These are phyloP conservation scores for Dendroctonus ponderosae DNA, from an alignment of 1,140 invertebrate genomes.

Conservation along the genomic window DNA sequence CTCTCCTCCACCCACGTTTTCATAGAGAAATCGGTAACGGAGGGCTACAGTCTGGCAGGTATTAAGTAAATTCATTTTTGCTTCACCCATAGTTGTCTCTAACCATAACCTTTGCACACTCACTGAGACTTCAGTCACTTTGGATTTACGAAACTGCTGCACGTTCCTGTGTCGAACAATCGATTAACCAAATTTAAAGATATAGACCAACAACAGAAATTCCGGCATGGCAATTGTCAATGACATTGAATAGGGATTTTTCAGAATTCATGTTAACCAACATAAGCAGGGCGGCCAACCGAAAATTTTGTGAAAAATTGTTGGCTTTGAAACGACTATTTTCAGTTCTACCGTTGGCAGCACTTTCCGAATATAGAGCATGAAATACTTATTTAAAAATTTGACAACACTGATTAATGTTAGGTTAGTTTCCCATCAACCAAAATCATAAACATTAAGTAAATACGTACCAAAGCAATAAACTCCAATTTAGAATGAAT, in stretches of 20 bases:
- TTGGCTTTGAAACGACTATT: not conserved
- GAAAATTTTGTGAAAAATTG: no score
- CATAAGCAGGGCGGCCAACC: not conserved
- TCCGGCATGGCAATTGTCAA: conserved; percentile 41
- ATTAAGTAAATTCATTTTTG: conserved; percentile 34
- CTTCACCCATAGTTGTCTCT: conserved; percentile 42
- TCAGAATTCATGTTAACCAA: conserved; percentile 12
- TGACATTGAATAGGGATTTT: conserved; percentile 14
- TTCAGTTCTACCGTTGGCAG: not conserved
- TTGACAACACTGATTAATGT: not conserved
- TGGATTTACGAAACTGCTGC: not conserved
- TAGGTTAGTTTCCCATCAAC: not conserved
- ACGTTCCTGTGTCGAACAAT: not conserved
- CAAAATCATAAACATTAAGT: not conserved
- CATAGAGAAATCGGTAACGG: conserved; percentile 46
- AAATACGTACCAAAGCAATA: conserved; percentile 71
- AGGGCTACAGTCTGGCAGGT: conserved; percentile 43
- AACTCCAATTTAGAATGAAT: conserved; percentile 85
- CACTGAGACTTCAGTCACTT: not conserved
- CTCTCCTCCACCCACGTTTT: conserved; percentile 39
- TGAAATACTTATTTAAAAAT: not conserved
- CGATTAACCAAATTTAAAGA: conserved; percentile 16
- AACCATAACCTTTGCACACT: conserved; percentile 34
- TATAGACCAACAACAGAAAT: conserved; percentile 32
- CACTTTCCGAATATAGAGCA: not conserved